Evolutionary conservation across 30 jellyfish, hydroid and myxozoan species (phyloP).

Genomic region (Aurelia coerulea): DNA sequence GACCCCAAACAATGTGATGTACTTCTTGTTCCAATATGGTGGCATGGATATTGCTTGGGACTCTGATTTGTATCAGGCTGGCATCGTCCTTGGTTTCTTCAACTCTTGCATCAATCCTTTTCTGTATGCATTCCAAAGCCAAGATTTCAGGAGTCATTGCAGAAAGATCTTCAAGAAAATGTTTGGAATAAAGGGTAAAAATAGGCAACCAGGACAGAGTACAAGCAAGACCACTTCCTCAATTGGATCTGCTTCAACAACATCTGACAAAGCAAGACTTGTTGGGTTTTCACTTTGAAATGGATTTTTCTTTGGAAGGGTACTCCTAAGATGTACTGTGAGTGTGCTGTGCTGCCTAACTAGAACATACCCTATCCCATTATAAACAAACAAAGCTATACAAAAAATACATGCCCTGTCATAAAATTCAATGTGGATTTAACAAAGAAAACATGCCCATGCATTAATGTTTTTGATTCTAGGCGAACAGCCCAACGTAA

Average conservation of each 20-base stretch:
- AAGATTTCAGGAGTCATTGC: constrained; percentile 71
- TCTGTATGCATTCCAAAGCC: constrained; percentile 78
- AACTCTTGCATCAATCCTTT: constrained; percentile 88
- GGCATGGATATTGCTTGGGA: constrained; percentile 70
- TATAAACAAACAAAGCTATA: too few species aligned
- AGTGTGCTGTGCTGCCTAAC: too few species aligned
- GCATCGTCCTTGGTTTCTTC: constrained; percentile 64
- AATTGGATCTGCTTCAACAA: neutral
- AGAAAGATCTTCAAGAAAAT: constrained; percentile 8
- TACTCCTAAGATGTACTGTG: too few species aligned
- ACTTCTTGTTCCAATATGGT: constrained; percentile 56
- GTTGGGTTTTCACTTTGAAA: neutral
- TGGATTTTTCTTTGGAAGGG: neutral
- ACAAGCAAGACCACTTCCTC: too few species aligned
- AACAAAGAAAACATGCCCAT: too few species aligned
- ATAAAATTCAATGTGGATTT: too few species aligned
- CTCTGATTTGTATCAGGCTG: constrained; percentile 66
- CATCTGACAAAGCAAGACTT: neutral
- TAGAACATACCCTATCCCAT: too few species aligned
- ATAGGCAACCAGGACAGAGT: too few species aligned
- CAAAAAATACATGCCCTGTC: too few species aligned
- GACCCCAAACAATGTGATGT: constrained; percentile 79
- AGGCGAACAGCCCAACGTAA: too few species aligned
- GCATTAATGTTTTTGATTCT: too few species aligned
- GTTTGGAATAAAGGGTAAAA: neutral